A percentile compares a stretch with the other conserved stretches of the same genome.
phyloP scores from a whole-genome alignment of 2,113 vertebrate species.

The Hiodon alosoides region DNA sequence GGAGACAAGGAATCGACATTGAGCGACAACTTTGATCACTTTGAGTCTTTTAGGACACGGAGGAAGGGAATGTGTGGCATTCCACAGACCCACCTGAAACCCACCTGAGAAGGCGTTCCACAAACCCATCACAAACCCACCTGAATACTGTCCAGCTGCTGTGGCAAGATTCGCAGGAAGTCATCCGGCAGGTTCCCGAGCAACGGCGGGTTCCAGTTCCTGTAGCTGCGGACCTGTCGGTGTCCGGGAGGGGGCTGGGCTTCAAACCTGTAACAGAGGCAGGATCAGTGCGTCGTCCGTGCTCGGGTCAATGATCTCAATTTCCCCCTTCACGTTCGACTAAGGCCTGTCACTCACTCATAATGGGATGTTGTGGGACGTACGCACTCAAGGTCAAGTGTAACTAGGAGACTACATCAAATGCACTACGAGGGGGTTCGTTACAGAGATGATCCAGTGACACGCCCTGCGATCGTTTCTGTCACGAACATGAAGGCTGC shows the following conservation, averaged over 20 bases:
- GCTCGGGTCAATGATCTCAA: neutral
- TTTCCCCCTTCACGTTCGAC: neutral
- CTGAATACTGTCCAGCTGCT: conserved; percentile 72
- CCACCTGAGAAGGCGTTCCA: neutral
- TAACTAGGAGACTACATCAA: neutral
- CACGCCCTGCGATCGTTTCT: neutral
- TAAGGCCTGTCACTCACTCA: neutral
- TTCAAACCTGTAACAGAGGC: conserved; percentile 62
- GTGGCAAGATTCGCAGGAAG: conserved; percentile 88
- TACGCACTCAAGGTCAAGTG: neutral
- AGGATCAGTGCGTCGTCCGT: neutral
- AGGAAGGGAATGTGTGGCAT: too few species aligned
- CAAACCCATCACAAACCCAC: conserved; percentile 41
- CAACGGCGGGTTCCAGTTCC: conserved; percentile 91
- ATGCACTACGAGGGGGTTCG: neutral
- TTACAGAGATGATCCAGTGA: neutral
- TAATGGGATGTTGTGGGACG: neutral
- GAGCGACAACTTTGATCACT: too few species aligned
- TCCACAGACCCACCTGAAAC: too few species aligned
- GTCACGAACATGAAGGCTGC: too few species aligned
- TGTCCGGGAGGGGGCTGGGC: conserved; percentile 49
- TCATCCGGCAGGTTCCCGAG: conserved; percentile 89
- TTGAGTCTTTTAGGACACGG: too few species aligned
- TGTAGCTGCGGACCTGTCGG: conserved; percentile 62
- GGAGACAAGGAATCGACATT: neutral